phyloP scores from a whole-genome alignment of 2,797 vertebrate species.

The Morus bassanus region DNA sequence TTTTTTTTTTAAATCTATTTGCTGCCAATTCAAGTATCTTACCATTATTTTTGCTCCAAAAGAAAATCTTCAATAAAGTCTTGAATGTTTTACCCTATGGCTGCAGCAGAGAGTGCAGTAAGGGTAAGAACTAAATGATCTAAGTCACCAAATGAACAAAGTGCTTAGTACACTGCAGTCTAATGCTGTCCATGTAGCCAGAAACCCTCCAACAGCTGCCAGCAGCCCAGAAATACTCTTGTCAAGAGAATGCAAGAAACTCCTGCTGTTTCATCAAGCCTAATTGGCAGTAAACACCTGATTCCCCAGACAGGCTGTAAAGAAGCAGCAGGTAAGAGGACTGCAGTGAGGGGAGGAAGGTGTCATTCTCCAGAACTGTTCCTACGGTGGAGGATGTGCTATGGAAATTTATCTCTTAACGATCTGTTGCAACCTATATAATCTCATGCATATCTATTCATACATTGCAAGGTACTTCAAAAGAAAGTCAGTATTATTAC shows the following conservation, averaged over 20 bases:
- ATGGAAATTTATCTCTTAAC: neutral
- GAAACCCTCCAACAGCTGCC: neutral
- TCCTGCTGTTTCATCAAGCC: conserved; percentile 27
- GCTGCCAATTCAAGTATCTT: neutral
- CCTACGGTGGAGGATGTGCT: neutral
- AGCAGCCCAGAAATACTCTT: conserved; percentile 1
- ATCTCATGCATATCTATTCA: neutral
- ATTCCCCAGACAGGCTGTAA: neutral
- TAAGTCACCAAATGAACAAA: neutral
- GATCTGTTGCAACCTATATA: neutral
- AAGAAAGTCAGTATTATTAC: neutral
- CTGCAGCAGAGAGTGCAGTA: neutral
- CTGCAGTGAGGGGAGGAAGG: neutral
- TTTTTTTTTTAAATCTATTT: neutral
- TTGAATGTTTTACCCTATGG: neutral
- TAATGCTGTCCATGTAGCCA: neutral
- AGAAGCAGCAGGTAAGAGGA: neutral
- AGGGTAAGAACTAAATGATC: neutral
- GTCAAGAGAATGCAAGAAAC: neutral
- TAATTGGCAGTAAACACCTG: conserved; percentile 28
- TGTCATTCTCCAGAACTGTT: neutral
- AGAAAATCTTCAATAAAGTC: neutral
- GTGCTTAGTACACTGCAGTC: neutral
- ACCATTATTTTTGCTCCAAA: neutral
- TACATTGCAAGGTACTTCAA: neutral